Conservation (phyloP, 1,140 invertebrate species). For the Bombus vancouverensis region DNA sequence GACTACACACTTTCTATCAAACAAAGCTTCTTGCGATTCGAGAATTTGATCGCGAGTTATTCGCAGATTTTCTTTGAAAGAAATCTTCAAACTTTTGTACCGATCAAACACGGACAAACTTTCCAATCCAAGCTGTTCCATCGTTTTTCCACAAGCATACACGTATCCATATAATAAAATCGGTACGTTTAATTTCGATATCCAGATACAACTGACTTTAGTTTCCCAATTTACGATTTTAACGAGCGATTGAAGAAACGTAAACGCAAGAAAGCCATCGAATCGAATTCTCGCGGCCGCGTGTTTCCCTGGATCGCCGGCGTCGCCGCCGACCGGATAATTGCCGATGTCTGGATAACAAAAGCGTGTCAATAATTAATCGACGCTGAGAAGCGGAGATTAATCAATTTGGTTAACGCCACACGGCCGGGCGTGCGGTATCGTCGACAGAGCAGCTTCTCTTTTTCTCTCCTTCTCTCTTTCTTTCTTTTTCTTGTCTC, state of each 20-base stretch:
- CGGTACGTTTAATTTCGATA: neutral
- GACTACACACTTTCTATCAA: no score
- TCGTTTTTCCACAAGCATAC: no score
- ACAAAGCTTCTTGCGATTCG: no score
- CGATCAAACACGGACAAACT: no score
- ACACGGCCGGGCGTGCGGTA: conserved; percentile 51
- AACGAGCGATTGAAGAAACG: neutral
- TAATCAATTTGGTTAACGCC: conserved; percentile 78
- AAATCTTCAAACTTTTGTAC: no score
- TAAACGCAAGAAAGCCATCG: neutral
- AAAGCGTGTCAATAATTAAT: conserved; percentile 80
- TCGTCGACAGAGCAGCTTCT: conserved; percentile 6
- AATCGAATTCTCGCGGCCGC: conserved; percentile 9
- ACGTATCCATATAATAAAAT: no score
- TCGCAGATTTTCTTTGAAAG: no score
- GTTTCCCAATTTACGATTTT: neutral
- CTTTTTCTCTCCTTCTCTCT: neutral
- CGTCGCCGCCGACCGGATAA: conserved; percentile 63
- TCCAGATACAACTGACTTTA: neutral
- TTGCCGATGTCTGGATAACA: conserved; percentile 76
- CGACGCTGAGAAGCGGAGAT: conserved; percentile 68
- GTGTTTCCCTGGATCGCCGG: neutral
- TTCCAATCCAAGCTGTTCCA: no score
- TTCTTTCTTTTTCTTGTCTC: neutral
- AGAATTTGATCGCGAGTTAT: no score